Conservation (phyloP, 2,888 invertebrate species). For the Dyspetes luteomarginatus region DNA sequence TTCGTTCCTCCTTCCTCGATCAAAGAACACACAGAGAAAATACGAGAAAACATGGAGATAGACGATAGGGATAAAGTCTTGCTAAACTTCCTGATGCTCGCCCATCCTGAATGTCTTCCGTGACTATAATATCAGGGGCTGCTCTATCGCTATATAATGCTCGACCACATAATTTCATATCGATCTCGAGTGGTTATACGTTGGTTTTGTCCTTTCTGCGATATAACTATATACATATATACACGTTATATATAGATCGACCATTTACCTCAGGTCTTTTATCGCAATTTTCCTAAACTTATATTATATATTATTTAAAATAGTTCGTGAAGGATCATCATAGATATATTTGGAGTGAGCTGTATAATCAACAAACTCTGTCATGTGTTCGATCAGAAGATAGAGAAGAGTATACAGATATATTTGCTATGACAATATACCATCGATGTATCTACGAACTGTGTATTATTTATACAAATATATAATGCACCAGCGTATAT, state of each 20-base stretch:
- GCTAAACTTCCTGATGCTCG: conserved; percentile 38
- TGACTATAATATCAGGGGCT: conserved; percentile 57
- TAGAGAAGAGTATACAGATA: conserved; percentile 12
- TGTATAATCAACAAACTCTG: conserved; percentile 44
- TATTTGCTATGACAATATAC: background rate
- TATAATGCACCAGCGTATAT: conserved; percentile 27
- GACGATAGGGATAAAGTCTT: conserved; percentile 42
- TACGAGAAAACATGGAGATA: conserved; percentile 38
- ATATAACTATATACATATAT: conserved; percentile 1
- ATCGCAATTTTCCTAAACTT: conserved; percentile 54
- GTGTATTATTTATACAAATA: conserved; percentile 55
- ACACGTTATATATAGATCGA: background rate
- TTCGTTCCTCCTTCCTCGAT: background rate
- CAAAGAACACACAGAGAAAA: conserved; percentile 31
- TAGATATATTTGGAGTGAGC: conserved; percentile 34
- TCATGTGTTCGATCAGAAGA: conserved; percentile 45
- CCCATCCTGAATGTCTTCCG: conserved; percentile 43
- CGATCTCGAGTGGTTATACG: conserved; percentile 17
- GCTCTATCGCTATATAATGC: conserved; percentile 30
- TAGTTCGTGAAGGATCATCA: conserved; percentile 44
- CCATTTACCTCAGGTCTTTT: conserved; percentile 17
- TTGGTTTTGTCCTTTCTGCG: background rate
- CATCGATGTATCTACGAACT: conserved; percentile 22
- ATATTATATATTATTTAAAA: conserved; percentile 56
- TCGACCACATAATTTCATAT: conserved; percentile 54